Evolutionary conservation across 2,888 invertebrate species (phyloP), one percentile per base, ranked within the genome.

Genomic region (Microplitis deprimator): DNA sequence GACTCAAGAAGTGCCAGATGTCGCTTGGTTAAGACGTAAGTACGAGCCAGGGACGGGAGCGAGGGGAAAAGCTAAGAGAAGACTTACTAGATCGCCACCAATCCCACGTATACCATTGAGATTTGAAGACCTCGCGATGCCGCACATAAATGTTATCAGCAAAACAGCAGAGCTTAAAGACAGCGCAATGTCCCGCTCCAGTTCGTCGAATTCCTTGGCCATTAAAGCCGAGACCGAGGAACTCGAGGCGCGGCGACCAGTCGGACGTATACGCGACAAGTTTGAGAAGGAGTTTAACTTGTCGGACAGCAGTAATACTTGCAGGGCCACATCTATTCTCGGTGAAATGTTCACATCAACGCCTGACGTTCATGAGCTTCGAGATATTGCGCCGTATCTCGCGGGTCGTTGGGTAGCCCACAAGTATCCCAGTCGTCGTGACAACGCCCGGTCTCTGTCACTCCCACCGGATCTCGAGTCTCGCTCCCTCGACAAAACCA

Each of bases 111-210:
- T 92, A 59, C 93, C 93, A 0, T 90, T 95, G 50, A 91, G 93
- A 59, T 91, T 93, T 0, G 93, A 93, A 75, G 94, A 96, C 86
- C 92, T 96, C 13, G 93, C 93, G 81, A 96, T 96, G 96, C 96
- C 96, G 0, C 96, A 95, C 85, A 96, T 96, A 82, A 96, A 96
- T 84, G 94, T 96, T n/a, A 97, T 96, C 83, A 96, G 96, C 83
- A 96, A 96, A 90, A 93, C 95, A 75, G 96, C 96, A 0, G 92
- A 93, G 0, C 90, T 95, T 50, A 88, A 89, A 76, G 87, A 87
- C 2, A 82, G 82, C 0, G 68, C 79, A 0, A 74, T 64, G 2
- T 68, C 81, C 0, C 76, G 77, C 6, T 79, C 81, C 0, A 80
- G 80, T 13, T 76, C 80, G 5, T 29, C 77, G 4, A 84, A 83